phyloP scores from a whole-genome alignment of 1,140 invertebrate species.

The Euwallacea fornicatus region DNA sequence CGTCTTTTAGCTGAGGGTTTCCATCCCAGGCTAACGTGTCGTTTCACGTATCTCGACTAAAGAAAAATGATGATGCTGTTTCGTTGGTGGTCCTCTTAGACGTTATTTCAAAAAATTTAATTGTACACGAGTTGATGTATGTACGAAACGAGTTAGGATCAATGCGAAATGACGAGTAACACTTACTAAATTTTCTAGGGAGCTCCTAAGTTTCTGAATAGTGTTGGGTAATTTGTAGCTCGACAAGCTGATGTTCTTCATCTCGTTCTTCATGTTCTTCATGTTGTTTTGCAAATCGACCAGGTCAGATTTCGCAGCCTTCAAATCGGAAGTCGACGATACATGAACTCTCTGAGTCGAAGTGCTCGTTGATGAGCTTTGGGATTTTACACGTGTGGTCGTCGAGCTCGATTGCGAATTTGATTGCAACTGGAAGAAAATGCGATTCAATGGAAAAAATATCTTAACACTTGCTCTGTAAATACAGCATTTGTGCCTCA shows the following conservation, averaged over 20 bases:
- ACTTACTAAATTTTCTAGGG: slow-evolving; percentile 65
- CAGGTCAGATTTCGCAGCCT: slow-evolving; percentile 72
- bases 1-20: not conserved
- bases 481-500: too few relatives aligned
- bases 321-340: slow-evolving; percentile 64
- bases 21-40: slow-evolving; percentile 20
- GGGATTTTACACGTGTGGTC: slow-evolving; percentile 47
- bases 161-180: not conserved
- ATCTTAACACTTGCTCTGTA: too few relatives aligned
- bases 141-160: not conserved
- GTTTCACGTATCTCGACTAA: slow-evolving; percentile 27
- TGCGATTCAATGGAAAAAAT: too few relatives aligned
- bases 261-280: slow-evolving; percentile 70
- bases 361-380: slow-evolving; percentile 44
- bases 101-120: not conserved
- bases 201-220: slow-evolving; percentile 51
- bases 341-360: slow-evolving; percentile 44
- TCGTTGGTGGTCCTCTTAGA: slow-evolving; percentile 17
- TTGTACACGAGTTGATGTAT: not conserved
- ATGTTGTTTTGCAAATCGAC: slow-evolving; percentile 75
- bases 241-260: slow-evolving; percentile 47
- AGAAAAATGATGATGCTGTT: slow-evolving; percentile 10
- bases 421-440: slow-evolving; percentile 47
- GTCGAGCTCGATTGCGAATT: slow-evolving; percentile 51
- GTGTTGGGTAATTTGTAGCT: slow-evolving; percentile 43